These are phyloP conservation scores for Micrasema longulum DNA, from an alignment of 1,140 invertebrate genomes.

Conservation along the genomic window DNA sequence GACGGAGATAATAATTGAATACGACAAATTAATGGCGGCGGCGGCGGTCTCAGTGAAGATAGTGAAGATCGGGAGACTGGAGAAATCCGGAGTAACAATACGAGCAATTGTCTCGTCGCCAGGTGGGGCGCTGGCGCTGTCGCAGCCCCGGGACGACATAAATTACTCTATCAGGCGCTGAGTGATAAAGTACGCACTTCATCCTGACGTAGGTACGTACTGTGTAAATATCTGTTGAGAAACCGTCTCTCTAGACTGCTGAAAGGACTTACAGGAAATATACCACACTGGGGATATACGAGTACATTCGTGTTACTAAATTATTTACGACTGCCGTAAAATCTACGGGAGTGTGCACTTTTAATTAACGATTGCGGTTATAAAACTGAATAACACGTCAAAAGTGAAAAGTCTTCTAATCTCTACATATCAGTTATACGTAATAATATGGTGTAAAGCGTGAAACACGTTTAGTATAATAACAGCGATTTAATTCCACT, in stretches of 20 bases:
- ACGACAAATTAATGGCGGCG: conserved; percentile 9
- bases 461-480: too few species aligned
- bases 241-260: not conserved
- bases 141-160: not conserved
- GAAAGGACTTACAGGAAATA: not conserved
- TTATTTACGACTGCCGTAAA: conserved; percentile 12
- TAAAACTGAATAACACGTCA: conserved; percentile 5
- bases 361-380: conserved; percentile 4
- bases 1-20: conserved; percentile 32
- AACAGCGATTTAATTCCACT: too few species aligned
- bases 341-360: too few species aligned
- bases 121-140: not conserved
- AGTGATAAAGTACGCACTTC: not conserved
- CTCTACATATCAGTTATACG: too few species aligned
- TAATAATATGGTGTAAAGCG: too few species aligned
- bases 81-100: conserved; percentile 16
- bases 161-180: conserved; percentile 1
- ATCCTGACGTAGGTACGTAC: not conserved
- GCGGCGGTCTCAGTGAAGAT: not conserved
- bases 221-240: not conserved
- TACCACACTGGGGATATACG: not conserved
- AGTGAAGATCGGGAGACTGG: not conserved
- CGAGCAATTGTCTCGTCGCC: conserved; percentile 4
- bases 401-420: not conserved
- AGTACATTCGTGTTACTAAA: not conserved